phyloP scores from a whole-genome alignment of 2,888 invertebrate species.

The Nysson spinosus region DNA sequence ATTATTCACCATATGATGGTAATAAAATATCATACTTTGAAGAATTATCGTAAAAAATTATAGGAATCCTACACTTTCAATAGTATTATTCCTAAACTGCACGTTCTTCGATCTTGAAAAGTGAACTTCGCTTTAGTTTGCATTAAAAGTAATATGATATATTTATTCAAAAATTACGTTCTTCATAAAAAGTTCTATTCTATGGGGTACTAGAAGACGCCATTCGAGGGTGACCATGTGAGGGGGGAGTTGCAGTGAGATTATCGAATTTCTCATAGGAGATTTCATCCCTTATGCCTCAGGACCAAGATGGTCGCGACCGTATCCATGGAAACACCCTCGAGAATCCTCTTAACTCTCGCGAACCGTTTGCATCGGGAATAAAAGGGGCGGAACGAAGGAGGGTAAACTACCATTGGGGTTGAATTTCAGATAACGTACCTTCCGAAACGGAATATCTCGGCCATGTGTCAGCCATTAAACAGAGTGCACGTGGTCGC shows the following conservation, averaged over 20 bases:
- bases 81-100: no score
- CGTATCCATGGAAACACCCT: constrained; percentile 64
- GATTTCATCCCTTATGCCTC: constrained; percentile 59
- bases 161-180: no score
- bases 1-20: no score
- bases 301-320: constrained; percentile 64
- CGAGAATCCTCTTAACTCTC: constrained; percentile 19
- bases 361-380: constrained; percentile 21
- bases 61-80: no score
- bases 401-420: constrained; percentile 31
- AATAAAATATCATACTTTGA: no score
- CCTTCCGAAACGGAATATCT: constrained; percentile 13
- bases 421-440: constrained; percentile 30
- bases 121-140: no score
- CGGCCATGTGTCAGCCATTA: constrained; percentile 35
- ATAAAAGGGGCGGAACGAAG: constrained; percentile 37
- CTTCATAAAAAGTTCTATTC: background rate
- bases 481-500: no score
- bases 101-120: no score
- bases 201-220: no score
- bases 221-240: constrained; percentile 40
- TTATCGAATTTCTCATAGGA: constrained; percentile 52
- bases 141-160: no score
- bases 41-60: no score
- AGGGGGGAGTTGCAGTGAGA: constrained; percentile 10